phyloP scores from a whole-genome alignment of 1,140 invertebrate species.

The Proctacanthus coquilletti region DNA sequence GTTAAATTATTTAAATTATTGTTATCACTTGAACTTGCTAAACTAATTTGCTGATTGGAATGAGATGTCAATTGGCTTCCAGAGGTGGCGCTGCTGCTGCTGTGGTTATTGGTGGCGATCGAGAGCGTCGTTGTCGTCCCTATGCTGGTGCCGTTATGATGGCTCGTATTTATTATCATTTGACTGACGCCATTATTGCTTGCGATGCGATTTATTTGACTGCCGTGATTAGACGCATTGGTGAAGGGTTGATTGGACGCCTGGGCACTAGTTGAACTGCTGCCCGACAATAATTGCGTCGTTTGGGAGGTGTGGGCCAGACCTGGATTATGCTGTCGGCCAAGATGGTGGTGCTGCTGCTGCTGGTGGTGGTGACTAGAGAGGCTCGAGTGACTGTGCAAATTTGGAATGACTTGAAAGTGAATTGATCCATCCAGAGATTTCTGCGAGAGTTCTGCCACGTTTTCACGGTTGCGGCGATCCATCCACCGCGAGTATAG shows the following conservation, averaged over 20 bases:
- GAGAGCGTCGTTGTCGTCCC: neutral
- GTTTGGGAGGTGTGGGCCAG: slow-evolving; percentile 1
- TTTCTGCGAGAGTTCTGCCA: slow-evolving; percentile 7
- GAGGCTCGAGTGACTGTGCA: slow-evolving; percentile 11
- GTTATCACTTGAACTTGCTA: slow-evolving; percentile 1
- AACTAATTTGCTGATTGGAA: slow-evolving; percentile 5
- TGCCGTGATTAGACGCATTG: slow-evolving; percentile 2
- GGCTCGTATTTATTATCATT: slow-evolving; percentile 12
- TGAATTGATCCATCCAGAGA: slow-evolving; percentile 21
- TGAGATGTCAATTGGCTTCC: slow-evolving; percentile 10
- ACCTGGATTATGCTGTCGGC: slow-evolving; percentile 5
- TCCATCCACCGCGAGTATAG: slow-evolving; percentile 28
- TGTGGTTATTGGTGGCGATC: slow-evolving; percentile 7
- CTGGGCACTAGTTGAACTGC: neutral
- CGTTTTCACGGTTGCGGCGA: slow-evolving; percentile 11
- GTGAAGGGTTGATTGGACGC: slow-evolving; percentile 2
- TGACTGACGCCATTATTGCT: slow-evolving; percentile 13
- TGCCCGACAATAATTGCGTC: neutral
- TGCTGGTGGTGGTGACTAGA: slow-evolving; percentile 26
- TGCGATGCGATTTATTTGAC: slow-evolving; percentile 12
- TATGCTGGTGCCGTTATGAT: slow-evolving; percentile 6
- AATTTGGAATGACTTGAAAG: slow-evolving; percentile 28
- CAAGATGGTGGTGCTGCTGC: slow-evolving; percentile 13
- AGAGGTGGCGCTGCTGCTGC: slow-evolving; percentile 13
- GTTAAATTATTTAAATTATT: slow-evolving; percentile 5